Conservation (phyloP, 1,140 invertebrate genomes). For the Drosophila guanche region DNA sequence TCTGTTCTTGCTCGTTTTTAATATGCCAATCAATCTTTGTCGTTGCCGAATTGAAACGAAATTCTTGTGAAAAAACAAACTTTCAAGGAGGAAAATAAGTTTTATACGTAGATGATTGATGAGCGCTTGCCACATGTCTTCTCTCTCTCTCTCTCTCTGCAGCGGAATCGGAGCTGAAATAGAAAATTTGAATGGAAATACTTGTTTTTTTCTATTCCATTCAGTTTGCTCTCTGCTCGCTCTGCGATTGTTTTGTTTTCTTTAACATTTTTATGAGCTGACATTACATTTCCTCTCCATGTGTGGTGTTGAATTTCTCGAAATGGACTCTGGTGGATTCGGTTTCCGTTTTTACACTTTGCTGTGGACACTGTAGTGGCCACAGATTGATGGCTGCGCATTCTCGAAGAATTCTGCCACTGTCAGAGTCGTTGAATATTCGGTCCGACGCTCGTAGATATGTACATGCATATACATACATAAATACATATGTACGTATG, state of each 20-base stretch:
- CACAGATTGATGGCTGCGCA: constrained; percentile 61
- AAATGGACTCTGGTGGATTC: constrained; percentile 14
- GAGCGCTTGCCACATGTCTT: constrained; percentile 50
- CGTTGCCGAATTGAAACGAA: constrained; percentile 31
- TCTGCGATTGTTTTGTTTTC: constrained; percentile 18
- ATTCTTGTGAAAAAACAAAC: constrained; percentile 41
- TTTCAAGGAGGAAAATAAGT: constrained; percentile 74
- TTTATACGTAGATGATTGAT: constrained; percentile 72
- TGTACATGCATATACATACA: too few relatives aligned
- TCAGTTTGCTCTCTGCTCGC: constrained; percentile 19
- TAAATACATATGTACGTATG: too few relatives aligned
- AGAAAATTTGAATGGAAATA: constrained; percentile 52
- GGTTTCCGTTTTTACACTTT: neutral
- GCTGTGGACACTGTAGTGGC: constrained; percentile 16
- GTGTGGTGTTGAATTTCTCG: constrained; percentile 23
- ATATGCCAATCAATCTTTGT: constrained; percentile 76
- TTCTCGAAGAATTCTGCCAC: constrained; percentile 30
- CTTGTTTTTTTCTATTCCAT: constrained; percentile 18
- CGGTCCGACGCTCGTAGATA: neutral
- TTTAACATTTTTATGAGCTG: constrained; percentile 3
- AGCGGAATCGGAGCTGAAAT: constrained; percentile 47
- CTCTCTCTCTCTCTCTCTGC: neutral
- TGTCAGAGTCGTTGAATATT: constrained; percentile 31
- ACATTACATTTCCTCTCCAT: constrained; percentile 32
- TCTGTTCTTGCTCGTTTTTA: constrained; percentile 30